Percentiles rank a stretch among this genome's conserved stretches.
phyloP scores from a whole-genome alignment of 2,113 vertebrate genomes.

The Progne subis region DNA sequence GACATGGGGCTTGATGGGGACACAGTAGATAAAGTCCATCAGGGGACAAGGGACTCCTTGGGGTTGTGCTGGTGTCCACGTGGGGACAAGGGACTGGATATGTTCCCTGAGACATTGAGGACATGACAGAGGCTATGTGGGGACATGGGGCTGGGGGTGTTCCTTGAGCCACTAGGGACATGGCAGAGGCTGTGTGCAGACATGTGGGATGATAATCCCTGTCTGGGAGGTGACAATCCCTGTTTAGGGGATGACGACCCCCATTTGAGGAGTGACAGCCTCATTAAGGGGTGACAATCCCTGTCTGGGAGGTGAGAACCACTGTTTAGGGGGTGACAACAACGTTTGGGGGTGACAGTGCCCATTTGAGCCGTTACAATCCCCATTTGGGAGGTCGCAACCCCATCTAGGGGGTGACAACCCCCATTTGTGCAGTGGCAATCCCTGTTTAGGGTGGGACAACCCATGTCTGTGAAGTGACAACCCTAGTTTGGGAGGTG shows the following conservation, averaged over 20 bases:
- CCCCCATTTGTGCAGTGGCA: fast-evolving
- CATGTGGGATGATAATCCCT: neutral
- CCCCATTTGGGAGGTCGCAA: fast-evolving
- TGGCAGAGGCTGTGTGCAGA: neutral
- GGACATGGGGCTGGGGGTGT: neutral
- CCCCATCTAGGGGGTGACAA: neutral
- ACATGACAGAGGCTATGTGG: fast-evolving
- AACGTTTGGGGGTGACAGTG: neutral
- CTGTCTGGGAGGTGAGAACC: neutral
- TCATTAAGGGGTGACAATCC: neutral
- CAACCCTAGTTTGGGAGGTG: neutral
- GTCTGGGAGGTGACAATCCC: neutral
- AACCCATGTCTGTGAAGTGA: neutral
- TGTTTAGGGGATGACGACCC: too few relatives aligned
- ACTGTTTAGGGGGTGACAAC: neutral
- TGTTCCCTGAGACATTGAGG: neutral
- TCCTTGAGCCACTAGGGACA: neutral
- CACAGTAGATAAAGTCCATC: neutral
- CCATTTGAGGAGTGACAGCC: neutral
- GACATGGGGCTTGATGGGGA: neutral
- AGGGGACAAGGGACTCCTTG: neutral
- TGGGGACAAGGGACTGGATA: neutral
- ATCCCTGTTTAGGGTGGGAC: neutral
- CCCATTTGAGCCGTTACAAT: neutral
- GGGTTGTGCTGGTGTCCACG: neutral